phyloP scores from a whole-genome alignment of 2,888 invertebrate genomes.

The Anorthoa munda region DNA sequence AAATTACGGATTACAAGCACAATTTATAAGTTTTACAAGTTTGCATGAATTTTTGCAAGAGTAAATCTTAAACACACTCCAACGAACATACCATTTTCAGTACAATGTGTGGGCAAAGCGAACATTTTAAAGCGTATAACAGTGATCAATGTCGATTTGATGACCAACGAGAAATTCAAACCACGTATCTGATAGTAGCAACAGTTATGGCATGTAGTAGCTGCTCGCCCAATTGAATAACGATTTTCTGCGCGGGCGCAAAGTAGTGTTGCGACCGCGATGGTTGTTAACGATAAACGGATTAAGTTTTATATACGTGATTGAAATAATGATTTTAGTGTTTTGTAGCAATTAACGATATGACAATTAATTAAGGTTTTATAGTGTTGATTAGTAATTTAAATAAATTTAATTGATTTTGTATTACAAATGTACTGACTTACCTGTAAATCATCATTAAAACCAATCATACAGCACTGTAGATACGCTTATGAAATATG shows the following conservation, averaged over 20 bases:
- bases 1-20: not conserved
- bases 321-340: slow-evolving; percentile 23
- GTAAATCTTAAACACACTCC: not conserved
- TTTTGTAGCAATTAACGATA: slow-evolving; percentile 32
- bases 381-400: slow-evolving; percentile 27
- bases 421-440: not conserved
- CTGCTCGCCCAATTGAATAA: slow-evolving; percentile 82
- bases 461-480: not conserved
- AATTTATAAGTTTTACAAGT: not conserved
- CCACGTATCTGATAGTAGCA: slow-evolving; percentile 79
- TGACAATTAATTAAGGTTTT: slow-evolving; percentile 25
- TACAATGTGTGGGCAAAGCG: slow-evolving; percentile 27
- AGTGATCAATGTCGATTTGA: slow-evolving; percentile 51
- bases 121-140: slow-evolving; percentile 36
- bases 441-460: not conserved
- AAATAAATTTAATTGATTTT: slow-evolving; percentile 11
- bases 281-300: slow-evolving; percentile 69
- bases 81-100: not conserved
- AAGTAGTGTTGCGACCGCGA: slow-evolving; percentile 71
- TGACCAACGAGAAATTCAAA: slow-evolving; percentile 66
- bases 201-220: slow-evolving; percentile 78
- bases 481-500: not conserved
- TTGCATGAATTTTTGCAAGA: not conserved
- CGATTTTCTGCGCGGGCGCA: slow-evolving; percentile 77
- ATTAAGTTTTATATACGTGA: slow-evolving; percentile 57